Evolutionary conservation across 2,113 vertebrate species (phyloP).

Genomic region (Erpornis zantholeuca): DNA sequence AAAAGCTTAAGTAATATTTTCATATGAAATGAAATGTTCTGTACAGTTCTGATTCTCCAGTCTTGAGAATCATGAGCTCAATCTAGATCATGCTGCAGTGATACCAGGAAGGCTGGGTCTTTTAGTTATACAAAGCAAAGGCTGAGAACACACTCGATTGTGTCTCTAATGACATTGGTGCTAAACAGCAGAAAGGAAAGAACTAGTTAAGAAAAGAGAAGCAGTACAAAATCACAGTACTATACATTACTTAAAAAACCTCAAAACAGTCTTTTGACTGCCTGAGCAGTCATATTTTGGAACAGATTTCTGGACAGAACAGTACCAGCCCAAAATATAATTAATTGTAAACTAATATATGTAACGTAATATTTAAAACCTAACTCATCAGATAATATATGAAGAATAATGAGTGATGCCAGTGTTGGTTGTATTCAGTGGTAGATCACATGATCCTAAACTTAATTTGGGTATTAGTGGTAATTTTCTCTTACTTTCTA

Average conservation of each 20-base stretch:
- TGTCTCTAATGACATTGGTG: neutral
- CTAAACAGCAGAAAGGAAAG: neutral
- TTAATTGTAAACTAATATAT: neutral
- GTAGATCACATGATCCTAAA: neutral
- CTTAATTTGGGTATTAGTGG: neutral
- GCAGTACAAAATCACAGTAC: neutral
- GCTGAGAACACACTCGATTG: neutral
- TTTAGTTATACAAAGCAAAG: neutral
- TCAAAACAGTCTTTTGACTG: neutral
- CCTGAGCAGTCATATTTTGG: neutral
- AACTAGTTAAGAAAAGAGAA: neutral
- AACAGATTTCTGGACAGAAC: neutral
- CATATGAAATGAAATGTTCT: neutral
- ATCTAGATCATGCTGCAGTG: neutral
- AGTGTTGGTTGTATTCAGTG: neutral
- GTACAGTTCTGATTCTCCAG: neutral
- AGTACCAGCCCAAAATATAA: neutral
- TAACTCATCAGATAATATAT: neutral
- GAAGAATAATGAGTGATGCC: neutral
- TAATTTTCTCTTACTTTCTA: conserved; percentile 8
- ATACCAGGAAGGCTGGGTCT: neutral
- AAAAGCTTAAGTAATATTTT: neutral
- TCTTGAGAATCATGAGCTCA: neutral
- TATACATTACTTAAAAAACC: neutral
- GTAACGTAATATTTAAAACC: too few relatives aligned